These are phyloP conservation scores for Hemibates koningsi DNA, from an alignment of 2,113 vertebrate species.

Conservation along the genomic window DNA sequence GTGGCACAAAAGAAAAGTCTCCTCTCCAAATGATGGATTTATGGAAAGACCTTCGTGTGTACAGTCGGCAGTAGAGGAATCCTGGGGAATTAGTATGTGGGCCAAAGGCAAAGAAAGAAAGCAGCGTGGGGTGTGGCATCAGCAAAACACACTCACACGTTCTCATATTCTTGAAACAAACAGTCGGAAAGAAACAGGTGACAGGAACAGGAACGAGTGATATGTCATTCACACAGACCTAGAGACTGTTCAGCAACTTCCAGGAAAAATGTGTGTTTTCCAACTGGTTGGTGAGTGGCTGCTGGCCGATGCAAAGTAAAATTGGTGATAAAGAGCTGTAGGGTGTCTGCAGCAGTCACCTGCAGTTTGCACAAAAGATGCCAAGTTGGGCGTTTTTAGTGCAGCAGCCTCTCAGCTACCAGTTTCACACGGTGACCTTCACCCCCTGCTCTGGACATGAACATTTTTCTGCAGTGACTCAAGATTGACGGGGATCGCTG, in stretches of 20 bases:
- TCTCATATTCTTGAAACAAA: background rate
- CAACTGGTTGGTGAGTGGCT: background rate
- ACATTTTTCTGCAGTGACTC: background rate
- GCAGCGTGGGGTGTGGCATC: background rate
- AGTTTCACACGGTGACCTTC: background rate
- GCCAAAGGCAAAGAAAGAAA: background rate
- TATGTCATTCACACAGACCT: background rate
- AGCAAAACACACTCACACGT: background rate
- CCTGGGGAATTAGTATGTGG: background rate
- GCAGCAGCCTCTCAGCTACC: background rate
- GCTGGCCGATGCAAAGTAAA: background rate
- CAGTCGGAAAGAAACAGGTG: background rate
- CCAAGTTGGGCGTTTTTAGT: background rate
- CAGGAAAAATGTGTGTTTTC: background rate
- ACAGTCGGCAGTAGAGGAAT: background rate
- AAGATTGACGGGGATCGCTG: fast-evolving
- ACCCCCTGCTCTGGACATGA: background rate
- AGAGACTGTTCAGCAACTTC: background rate
- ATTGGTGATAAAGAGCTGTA: background rate
- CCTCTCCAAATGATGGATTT: constrained; percentile 31
- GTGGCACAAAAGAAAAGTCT: constrained; percentile 22
- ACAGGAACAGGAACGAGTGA: background rate
- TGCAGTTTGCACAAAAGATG: background rate
- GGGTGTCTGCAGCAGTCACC: background rate
- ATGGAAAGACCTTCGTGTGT: background rate